phyloP scores from a whole-genome alignment of 2,888 invertebrate species.

The Strigamia maritima region DNA sequence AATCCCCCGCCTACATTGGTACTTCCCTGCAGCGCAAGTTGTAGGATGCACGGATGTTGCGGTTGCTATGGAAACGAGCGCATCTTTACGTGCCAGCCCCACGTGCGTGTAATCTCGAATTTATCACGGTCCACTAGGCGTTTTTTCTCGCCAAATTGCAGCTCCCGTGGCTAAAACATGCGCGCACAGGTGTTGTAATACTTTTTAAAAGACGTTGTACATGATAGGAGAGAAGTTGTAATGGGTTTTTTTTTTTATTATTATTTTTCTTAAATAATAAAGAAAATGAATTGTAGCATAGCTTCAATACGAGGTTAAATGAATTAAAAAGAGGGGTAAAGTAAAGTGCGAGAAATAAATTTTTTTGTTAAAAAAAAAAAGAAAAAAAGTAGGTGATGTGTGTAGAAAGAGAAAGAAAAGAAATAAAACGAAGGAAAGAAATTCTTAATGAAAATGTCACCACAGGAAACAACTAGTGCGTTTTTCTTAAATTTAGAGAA shows the following conservation, averaged over 20 bases:
- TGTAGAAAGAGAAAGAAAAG: background rate
- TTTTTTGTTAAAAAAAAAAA: too few relatives aligned
- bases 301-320: background rate
- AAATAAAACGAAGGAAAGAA: background rate
- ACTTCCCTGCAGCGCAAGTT: constrained; percentile 6
- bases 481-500: background rate
- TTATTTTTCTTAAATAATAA: background rate
- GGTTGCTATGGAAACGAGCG: constrained; percentile 1
- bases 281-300: background rate
- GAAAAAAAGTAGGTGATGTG: background rate
- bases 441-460: constrained; percentile 15
- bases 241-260: background rate
- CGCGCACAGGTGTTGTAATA: constrained; percentile 15
- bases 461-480: background rate
- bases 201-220: constrained; percentile 3
- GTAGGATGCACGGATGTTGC: constrained; percentile 1
- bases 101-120: constrained; percentile 15
- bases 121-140: constrained; percentile 15
- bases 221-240: background rate
- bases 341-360: constrained; percentile 1
- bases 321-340: background rate
- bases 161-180: constrained; percentile 15
- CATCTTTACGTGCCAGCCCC: constrained; percentile 15
- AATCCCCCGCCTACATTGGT: constrained; percentile 15
- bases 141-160: constrained; percentile 10